A percentile compares a stretch with the other conserved stretches of the same genome.
Conservation (phyloP, 2,888 invertebrate species). For the Clanis bilineata region DNA sequence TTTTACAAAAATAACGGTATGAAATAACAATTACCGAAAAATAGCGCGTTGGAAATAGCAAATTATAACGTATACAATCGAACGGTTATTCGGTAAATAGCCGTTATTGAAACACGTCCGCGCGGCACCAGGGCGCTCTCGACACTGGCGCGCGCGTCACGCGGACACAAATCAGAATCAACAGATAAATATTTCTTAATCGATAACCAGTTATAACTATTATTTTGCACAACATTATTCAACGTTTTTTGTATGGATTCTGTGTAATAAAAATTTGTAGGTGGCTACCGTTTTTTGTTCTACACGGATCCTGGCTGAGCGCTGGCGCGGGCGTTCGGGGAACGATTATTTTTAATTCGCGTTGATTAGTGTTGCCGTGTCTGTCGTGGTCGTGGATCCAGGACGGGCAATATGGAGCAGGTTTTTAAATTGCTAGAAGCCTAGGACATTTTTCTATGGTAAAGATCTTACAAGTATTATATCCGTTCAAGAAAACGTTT, state of each 20-base stretch:
- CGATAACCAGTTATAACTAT: constrained; percentile 50
- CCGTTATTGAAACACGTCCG: constrained; percentile 56
- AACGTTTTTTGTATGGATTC: constrained; percentile 29
- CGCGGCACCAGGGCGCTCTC: constrained; percentile 45
- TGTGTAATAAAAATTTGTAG: constrained; percentile 25
- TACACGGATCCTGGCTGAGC: background rate
- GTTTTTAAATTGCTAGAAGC: no score
- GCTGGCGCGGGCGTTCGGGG: background rate
- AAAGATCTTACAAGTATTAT: no score
- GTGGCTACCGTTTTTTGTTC: constrained; percentile 19
- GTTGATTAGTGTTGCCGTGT: background rate
- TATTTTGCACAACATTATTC: constrained; percentile 44
- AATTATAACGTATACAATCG: constrained; percentile 59
- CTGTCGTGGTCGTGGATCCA: background rate
- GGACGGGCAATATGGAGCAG: background rate
- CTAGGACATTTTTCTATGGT: no score
- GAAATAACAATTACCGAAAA: constrained; percentile 15
- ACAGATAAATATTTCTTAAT: constrained; percentile 58
- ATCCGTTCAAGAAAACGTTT: no score
- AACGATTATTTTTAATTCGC: background rate
- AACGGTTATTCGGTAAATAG: constrained; percentile 61
- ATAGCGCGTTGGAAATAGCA: constrained; percentile 41
- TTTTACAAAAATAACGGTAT: no score
- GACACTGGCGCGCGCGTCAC: constrained; percentile 44
- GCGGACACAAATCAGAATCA: constrained; percentile 30